A percentile compares a stretch with the other conserved stretches of the same genome.
Evolutionary conservation across 2,113 vertebrate species (phyloP).

Genomic region (Machaerirhynchus nigripectus): DNA sequence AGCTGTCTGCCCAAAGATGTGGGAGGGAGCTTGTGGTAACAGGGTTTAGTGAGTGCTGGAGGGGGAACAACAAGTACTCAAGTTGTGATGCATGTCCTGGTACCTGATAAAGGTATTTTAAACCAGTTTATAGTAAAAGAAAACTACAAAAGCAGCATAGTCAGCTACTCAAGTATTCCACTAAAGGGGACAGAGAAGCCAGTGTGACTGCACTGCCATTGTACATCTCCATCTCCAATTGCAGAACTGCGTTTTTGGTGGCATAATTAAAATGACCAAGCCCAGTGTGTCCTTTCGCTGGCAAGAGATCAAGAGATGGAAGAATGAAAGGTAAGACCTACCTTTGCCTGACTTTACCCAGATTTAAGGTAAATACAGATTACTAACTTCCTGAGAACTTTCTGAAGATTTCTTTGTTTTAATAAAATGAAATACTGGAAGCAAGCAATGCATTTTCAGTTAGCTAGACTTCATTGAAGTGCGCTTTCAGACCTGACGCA

Average conservation of each 20-base stretch:
- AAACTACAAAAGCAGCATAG: neutral
- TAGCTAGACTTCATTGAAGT: neutral
- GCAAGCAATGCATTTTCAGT: neutral
- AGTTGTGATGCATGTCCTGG: neutral
- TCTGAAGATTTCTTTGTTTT: neutral
- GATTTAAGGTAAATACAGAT: neutral
- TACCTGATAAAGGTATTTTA: neutral
- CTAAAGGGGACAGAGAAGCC: neutral
- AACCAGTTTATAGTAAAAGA: neutral
- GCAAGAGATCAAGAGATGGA: neutral
- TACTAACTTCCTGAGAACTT: neutral
- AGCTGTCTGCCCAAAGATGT: neutral
- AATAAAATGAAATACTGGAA: neutral
- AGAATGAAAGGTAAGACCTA: neutral
- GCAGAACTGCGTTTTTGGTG: neutral
- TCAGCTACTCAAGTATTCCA: neutral
- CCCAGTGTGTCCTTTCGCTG: neutral
- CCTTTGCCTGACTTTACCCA: neutral
- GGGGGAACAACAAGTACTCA: neutral
- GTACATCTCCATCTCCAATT: neutral
- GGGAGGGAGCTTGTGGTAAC: rapidly evolving
- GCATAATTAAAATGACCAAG: neutral
- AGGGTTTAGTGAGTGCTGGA: neutral
- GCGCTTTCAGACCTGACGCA: neutral
- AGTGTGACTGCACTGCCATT: rapidly evolving